A percentile compares a stretch with the other conserved stretches of the same genome.
phyloP scores from a whole-genome alignment of 2,797 vertebrate species.

The Epinephelus awoara region DNA sequence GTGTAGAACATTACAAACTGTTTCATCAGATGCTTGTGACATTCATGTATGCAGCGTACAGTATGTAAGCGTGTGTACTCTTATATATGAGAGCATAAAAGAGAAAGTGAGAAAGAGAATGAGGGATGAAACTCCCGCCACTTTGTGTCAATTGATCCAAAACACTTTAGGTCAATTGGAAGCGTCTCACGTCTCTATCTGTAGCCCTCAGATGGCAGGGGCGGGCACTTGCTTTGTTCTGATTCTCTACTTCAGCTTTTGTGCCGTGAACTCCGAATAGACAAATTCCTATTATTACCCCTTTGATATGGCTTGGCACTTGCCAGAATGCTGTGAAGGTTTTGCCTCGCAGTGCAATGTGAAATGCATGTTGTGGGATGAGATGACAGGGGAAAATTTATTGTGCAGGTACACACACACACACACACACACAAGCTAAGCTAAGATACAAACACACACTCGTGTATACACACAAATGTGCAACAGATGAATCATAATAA shows the following conservation, averaged over 20 bases:
- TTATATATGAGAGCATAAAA: constrained; percentile 19
- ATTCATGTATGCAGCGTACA: constrained; percentile 25
- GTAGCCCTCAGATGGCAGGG: constrained; percentile 44
- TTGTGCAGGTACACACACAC: neutral
- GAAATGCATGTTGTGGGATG: constrained; percentile 21
- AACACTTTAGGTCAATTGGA: constrained; percentile 59
- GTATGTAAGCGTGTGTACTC: neutral
- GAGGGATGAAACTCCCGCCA: constrained; percentile 28
- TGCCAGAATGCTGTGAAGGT: constrained; percentile 36
- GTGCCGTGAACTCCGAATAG: constrained; percentile 38
- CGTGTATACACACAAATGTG: neutral
- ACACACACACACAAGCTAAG: neutral
- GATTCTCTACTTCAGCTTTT: constrained; percentile 54
- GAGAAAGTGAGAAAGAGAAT: constrained; percentile 9
- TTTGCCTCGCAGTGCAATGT: constrained; percentile 39
- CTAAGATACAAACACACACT: neutral
- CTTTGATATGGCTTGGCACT: constrained; percentile 44
- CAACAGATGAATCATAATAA: neutral
- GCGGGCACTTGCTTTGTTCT: constrained; percentile 35
- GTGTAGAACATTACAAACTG: constrained; percentile 47
- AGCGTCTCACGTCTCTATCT: constrained; percentile 50
- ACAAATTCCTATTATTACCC: constrained; percentile 60
- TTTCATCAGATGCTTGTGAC: constrained; percentile 66
- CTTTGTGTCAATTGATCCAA: constrained; percentile 60
- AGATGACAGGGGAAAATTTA: constrained; percentile 7